Percentiles rank a stretch among this genome's conserved stretches.
Evolutionary conservation across 2,797 vertebrate species (phyloP).

Genomic region (Acanthis flammea): DNA sequence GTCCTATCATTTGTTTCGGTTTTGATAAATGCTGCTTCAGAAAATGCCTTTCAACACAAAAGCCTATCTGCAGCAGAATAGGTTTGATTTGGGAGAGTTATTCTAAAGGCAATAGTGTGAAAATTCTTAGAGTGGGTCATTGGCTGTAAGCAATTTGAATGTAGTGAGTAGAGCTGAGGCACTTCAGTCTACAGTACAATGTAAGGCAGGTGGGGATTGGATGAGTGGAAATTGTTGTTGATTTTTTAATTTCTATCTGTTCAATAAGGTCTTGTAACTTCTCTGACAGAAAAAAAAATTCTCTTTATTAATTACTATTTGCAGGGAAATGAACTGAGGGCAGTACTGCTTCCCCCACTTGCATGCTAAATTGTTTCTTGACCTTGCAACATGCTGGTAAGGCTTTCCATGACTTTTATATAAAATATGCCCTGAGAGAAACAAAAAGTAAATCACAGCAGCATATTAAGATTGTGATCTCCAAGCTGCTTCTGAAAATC

Average conservation of each 20-base stretch:
- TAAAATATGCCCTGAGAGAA: not conserved
- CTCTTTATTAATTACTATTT: not conserved
- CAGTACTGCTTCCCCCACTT: not conserved
- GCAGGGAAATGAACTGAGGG: not conserved
- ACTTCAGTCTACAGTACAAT: not conserved
- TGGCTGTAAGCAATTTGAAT: not conserved
- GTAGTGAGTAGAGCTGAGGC: not conserved
- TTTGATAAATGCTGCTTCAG: conserved; percentile 68
- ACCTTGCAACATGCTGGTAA: not conserved
- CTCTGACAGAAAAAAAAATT: not conserved
- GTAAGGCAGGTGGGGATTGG: not conserved
- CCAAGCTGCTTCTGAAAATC: not conserved
- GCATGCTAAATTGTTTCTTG: not conserved
- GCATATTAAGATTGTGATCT: not conserved
- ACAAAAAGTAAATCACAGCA: not conserved
- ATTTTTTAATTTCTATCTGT: not conserved
- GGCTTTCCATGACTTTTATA: not conserved
- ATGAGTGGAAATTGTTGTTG: not conserved
- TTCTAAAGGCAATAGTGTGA: not conserved
- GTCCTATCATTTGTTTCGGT: conserved; percentile 63
- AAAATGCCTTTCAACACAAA: conserved; percentile 57
- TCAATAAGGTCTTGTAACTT: not conserved
- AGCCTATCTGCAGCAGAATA: not conserved
- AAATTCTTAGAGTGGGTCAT: not conserved
- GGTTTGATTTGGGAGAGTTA: not conserved